phyloP scores from a whole-genome alignment of 2,113 vertebrate species.

The Dicerorhinus sumatrensis region DNA sequence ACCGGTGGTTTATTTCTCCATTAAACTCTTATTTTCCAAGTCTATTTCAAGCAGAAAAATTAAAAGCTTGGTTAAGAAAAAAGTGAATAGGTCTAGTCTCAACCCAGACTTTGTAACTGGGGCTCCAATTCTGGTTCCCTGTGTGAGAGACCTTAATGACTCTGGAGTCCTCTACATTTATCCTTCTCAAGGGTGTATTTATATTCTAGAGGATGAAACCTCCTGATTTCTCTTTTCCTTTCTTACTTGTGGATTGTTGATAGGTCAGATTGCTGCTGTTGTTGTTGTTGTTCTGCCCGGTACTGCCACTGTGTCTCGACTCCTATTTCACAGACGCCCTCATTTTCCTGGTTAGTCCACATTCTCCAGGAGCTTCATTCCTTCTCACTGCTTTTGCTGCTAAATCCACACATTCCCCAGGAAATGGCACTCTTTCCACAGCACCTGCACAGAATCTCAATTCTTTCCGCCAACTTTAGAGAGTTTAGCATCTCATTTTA shows the following conservation, averaged over 20 bases:
- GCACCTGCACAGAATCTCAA: not conserved
- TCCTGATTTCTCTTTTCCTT: not conserved
- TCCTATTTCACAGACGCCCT: not conserved
- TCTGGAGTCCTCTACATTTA: not conserved
- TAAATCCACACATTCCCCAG: not conserved
- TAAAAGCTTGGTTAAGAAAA: not conserved
- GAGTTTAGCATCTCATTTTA: not conserved
- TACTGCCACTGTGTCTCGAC: rapidly evolving
- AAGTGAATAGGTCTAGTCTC: not conserved
- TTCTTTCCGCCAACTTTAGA: not conserved
- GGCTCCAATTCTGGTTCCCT: not conserved
- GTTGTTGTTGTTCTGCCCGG: not conserved
- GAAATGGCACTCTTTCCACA: not conserved
- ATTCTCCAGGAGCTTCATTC: not conserved
- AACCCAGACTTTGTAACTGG: not conserved
- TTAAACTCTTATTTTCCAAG: not conserved
- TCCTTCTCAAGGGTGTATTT: not conserved
- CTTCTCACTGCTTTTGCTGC: not conserved
- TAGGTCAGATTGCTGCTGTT: not conserved
- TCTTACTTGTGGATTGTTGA: not conserved
- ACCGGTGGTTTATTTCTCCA: not conserved
- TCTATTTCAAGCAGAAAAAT: not conserved
- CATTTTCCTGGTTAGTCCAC: not conserved
- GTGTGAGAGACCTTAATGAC: not conserved
- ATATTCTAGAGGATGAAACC: not conserved